Percentiles rank a stretch among this genome's conserved stretches.
phyloP scores from a whole-genome alignment of 1,140 invertebrate species.

The Drosophila obscura region DNA sequence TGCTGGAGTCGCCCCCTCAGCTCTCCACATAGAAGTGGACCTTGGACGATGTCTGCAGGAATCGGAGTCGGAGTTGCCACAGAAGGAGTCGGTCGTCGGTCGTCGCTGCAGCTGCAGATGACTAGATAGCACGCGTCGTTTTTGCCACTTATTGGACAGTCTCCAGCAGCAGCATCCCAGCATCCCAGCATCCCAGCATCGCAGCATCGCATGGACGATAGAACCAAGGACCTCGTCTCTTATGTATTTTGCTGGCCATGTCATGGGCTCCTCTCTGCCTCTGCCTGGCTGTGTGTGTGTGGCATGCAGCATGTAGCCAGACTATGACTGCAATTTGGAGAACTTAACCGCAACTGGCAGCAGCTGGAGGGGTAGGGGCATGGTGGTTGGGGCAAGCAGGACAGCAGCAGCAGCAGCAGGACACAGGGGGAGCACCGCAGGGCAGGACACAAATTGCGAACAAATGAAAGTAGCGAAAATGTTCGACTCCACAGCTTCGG shows the following conservation, averaged over 20 bases:
- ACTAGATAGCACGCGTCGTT: constrained; percentile 71
- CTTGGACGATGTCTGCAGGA: constrained; percentile 53
- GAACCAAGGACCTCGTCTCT: no score
- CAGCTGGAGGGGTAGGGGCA: neutral
- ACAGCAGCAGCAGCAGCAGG: neutral
- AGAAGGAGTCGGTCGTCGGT: neutral
- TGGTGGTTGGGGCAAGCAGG: neutral
- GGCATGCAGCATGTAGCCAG: constrained; percentile 50
- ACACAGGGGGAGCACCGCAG: constrained; percentile 54
- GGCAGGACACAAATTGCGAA: constrained; percentile 77
- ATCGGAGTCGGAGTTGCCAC: constrained; percentile 4
- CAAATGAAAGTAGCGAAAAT: constrained; percentile 80
- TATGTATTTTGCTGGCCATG: no score
- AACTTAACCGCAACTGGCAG: constrained; percentile 74
- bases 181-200: neutral
- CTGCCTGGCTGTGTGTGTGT: constrained; percentile 29
- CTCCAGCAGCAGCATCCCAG: constrained; percentile 30
- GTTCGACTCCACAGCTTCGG: constrained; percentile 35
- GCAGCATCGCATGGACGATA: neutral
- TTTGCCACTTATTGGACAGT: constrained; percentile 76
- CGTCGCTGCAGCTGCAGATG: constrained; percentile 48
- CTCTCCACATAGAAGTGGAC: constrained; percentile 56
- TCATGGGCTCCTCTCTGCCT: neutral
- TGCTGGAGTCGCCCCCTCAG: constrained; percentile 20
- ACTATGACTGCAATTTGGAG: constrained; percentile 79